phyloP scores from a whole-genome alignment of 2,888 invertebrate species.

The Oscheius sp. region DNA sequence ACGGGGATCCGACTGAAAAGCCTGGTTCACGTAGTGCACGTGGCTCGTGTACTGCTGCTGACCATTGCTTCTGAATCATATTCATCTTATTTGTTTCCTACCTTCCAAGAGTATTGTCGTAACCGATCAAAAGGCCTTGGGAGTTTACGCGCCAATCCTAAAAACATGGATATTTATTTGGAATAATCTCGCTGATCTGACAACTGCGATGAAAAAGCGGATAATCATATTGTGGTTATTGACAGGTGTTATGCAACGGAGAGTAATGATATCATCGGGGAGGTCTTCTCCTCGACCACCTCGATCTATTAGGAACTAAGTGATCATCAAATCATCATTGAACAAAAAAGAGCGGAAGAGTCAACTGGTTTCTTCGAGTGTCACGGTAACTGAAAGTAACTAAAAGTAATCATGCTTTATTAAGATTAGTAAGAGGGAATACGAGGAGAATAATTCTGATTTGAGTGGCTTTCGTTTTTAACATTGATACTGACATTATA shows the following conservation, averaged over 20 bases:
- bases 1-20: conserved; percentile 4
- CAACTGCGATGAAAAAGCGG: no score
- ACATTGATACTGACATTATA: conserved; percentile 49
- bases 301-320: no score
- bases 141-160: conserved; percentile 51
- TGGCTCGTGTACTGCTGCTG: conserved; percentile 24
- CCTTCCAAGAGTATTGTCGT: conserved; percentile 55
- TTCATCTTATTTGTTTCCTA: background rate
- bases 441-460: background rate
- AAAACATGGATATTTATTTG: no score
- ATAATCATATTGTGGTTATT: background rate
- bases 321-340: no score
- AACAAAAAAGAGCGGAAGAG: background rate
- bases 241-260: conserved; percentile 8
- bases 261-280: no score
- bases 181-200: no score
- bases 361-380: no score
- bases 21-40: conserved; percentile 17
- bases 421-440: background rate
- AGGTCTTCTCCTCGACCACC: no score
- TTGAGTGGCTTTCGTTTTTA: background rate
- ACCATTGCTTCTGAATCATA: background rate
- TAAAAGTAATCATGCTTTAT: conserved; percentile 29
- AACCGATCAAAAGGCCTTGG: conserved; percentile 50
- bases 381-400: no score